phyloP scores from a whole-genome alignment of 1,140 invertebrate species.

The Ladona fulva region DNA sequence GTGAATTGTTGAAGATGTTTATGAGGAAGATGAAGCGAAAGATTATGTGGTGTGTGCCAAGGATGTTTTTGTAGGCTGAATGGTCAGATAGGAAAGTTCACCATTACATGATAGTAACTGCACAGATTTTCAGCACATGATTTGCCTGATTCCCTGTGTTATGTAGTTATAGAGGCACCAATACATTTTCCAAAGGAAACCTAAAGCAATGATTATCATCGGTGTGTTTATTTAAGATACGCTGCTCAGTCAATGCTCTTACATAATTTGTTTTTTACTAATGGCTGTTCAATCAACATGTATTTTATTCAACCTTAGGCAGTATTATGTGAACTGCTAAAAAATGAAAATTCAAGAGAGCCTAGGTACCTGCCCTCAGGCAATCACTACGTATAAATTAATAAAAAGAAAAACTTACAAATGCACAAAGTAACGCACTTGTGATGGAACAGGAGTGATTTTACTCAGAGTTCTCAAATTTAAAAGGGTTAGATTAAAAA shows the following conservation, averaged over 20 bases:
- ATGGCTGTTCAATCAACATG: neutral
- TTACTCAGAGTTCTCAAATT: neutral
- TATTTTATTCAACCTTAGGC: neutral
- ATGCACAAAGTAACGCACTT: neutral
- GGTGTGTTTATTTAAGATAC: neutral
- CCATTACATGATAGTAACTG: neutral
- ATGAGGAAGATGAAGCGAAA: neutral
- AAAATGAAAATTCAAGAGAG: neutral
- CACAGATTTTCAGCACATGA: constrained; percentile 5
- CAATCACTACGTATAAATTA: neutral
- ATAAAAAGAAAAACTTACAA: neutral
- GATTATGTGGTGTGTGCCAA: neutral
- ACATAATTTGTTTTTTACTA: neutral
- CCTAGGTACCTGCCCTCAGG: too few relatives aligned
- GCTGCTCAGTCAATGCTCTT: neutral
- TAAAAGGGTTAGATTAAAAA: neutral
- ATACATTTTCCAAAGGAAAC: neutral
- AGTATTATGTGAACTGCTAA: neutral
- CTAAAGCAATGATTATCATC: neutral
- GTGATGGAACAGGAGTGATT: neutral
- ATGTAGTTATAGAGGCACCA: neutral
- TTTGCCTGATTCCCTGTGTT: neutral
- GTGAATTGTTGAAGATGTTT: neutral
- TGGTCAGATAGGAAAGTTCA: neutral
- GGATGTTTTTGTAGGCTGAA: neutral